A percentile compares a stretch with the other conserved stretches of the same genome.
Evolutionary conservation across 2,888 invertebrate species (phyloP).

Genomic region (Atrina japonica): DNA sequence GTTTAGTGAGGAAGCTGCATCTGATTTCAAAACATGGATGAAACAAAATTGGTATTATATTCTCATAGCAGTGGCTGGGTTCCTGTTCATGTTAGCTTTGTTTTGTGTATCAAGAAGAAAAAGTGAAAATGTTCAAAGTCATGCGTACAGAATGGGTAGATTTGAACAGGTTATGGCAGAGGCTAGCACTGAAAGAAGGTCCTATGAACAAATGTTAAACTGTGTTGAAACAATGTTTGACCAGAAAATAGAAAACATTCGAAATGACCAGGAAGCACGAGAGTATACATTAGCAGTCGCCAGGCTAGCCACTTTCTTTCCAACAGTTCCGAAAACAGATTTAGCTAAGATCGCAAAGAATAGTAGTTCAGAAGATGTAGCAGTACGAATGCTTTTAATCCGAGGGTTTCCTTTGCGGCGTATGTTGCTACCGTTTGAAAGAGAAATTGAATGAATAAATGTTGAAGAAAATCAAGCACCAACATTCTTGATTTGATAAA

Average conservation of each 20-base stretch:
- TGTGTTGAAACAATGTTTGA: conserved; percentile 38
- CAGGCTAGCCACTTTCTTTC: conserved; percentile 64
- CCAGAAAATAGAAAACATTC: conserved; percentile 36
- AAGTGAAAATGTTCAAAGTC: conserved; percentile 47
- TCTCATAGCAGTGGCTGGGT: conserved; percentile 23
- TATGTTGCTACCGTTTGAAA: conserved; percentile 4
- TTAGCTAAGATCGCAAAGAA: conserved; percentile 44
- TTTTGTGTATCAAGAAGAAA: conserved; percentile 54
- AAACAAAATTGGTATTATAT: conserved; percentile 61
- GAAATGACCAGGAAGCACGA: conserved; percentile 16
- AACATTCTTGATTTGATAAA: too few species aligned
- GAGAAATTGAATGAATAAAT: background rate
- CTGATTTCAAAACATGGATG: conserved; percentile 52
- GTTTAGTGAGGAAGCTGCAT: conserved; percentile 43
- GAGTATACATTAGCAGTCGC: conserved; percentile 55
- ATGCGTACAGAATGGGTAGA: conserved; percentile 60
- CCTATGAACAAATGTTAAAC: conserved; percentile 44
- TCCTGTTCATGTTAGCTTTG: conserved; percentile 38
- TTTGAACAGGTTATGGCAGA: conserved; percentile 52
- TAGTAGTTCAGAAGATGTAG: conserved; percentile 58
- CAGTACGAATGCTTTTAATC: conserved; percentile 59
- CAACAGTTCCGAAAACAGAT: conserved; percentile 50
- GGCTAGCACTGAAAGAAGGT: conserved; percentile 51
- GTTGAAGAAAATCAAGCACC: too few species aligned
- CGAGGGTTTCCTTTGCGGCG: conserved; percentile 59